Base-by-base conservation (phyloP, 2,113 vertebrate genomes). In the Rhynchopsitta pachyrhyncha region DNA sequence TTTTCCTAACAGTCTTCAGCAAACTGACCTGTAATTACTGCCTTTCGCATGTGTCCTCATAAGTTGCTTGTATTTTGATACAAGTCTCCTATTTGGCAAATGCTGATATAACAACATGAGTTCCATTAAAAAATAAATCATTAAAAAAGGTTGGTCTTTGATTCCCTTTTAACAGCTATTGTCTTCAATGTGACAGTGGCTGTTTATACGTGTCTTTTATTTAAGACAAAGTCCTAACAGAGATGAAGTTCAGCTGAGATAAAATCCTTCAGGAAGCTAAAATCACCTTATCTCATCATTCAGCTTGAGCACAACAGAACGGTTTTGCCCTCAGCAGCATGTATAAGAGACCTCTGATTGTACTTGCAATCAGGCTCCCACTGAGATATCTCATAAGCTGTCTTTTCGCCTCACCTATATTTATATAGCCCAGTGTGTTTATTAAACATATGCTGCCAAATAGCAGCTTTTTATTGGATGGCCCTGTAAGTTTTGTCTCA, bases 281-380 rank as follows among this genome's bases (percentile, higher is more conserved):
- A 92, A 92, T 88, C 80, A 75, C 86, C 77, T 96, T 93, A 93
- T 88, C 92, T 97, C 86, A 29, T 79, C 69, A 57, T 41, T 92
- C 85, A 96, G 81, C 74, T 85, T 66, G 89, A 87, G 67, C 63
- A 49, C 49, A 46, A 55, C 62, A 57, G 64, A 55, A 85, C n/a
- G 73, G 70, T 79, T 73, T 33, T 88, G 59, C 78, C 89, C 75
- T 62, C 47, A 85, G 86, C 63, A 75, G 63, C 29, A 23, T 1
- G 0, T 28, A 18, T 4, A 55, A 28, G 27, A 91, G 83, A 84
- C 31, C 57, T 90, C 23, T 47, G 24, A 25, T 42, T 73, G 60
- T 41, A 60, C 59, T 44, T 80, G 25, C 62, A 69, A 49, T 15
- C 37, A 59, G 89, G 11, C 44, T 75, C 49, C 78, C 62, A 78